These are phyloP conservation scores for Drosophila mercatorum DNA, from an alignment of 2,888 invertebrate species.

Conservation along the genomic window DNA sequence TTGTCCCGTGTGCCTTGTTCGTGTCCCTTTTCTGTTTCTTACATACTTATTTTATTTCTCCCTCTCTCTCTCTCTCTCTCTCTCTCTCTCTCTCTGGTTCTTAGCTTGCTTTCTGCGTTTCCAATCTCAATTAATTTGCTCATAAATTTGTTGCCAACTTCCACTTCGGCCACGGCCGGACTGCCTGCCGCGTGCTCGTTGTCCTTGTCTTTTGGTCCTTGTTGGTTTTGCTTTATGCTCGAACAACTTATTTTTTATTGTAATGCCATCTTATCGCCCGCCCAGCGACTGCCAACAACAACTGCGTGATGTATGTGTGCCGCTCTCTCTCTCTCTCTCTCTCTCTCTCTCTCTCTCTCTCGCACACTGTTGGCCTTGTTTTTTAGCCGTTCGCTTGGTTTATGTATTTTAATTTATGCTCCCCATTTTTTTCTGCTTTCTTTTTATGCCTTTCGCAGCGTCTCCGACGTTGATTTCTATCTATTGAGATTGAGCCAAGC, in stretches of 20 bases:
- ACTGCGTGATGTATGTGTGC: conserved; percentile 66
- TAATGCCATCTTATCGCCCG: conserved; percentile 73
- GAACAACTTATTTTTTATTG: conserved; percentile 71
- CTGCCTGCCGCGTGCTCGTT: conserved; percentile 35
- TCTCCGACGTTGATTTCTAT: conserved; percentile 70
- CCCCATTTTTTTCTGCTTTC: conserved; percentile 32
- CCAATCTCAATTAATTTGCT: conserved; percentile 82
- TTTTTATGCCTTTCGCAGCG: conserved; percentile 53
- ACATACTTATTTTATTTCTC: conserved; percentile 8
- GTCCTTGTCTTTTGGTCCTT: conserved; percentile 59
- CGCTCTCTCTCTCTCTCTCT: neutral
- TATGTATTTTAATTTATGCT: conserved; percentile 79
- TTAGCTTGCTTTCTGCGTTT: conserved; percentile 69
- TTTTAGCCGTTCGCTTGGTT: conserved; percentile 72
- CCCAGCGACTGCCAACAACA: conserved; percentile 25
- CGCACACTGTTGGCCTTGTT: conserved; percentile 56
- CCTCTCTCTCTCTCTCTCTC: neutral
- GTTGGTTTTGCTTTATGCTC: conserved; percentile 72
- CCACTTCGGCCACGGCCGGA: conserved; percentile 29
- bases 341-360: neutral
- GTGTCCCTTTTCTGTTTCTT: conserved; percentile 21
- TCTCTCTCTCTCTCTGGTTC: conserved; percentile 2
- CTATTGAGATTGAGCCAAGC: conserved; percentile 73
- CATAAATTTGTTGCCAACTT: conserved; percentile 80
- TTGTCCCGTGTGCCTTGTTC: conserved; percentile 22